Base-by-base conservation (phyloP, 2,797 vertebrate genomes). In the Enteromius trimaculatus region DNA sequence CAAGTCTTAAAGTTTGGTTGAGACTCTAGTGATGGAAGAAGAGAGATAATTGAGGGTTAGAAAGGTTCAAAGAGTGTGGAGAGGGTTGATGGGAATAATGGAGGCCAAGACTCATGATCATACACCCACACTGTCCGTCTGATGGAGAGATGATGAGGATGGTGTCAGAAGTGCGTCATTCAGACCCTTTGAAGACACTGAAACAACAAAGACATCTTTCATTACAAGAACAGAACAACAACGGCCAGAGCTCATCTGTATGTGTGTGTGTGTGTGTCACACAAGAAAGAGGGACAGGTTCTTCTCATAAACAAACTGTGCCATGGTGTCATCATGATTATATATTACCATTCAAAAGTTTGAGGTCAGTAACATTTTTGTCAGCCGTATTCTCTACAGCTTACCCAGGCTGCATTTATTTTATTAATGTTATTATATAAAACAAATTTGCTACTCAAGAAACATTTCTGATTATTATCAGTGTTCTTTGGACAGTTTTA, bases 181-280 rank as follows among this genome's bases (percentile, higher is more conserved):
- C 58, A 62, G 60, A 64, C 60, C 60, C 60, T 64, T 64, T 31
- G 60, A 64, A 31, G 26, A 58, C 55, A 58, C 55, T 11, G 55
- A 58, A 58, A 23, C 55, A 58, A 58, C n/a, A 58, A 23, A 58
- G 55, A 23, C 53, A 55, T 58, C 55, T n/a, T 23, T 58, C n/a
- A 58, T 58, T 58, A 23, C n/a, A 58, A n/a, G 10, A 58, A 58
- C 55, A 58, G 10, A 58, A 58, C 55, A 58, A 58, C 55, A 58
- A 23, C n/a, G 53, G 53, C n/a, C 53, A 58, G 21, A 23, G 19
- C 2, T 49, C 47, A 49, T 49, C 47, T 16, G 60, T 64, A 26
- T 31, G 14, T 26, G 58, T 29, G 14, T 26, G 58, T 29, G 58
- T 29, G 58, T 60, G 58, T 60, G 23, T 62, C 23, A 26, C 58